Evolutionary conservation across 2,797 vertebrate genomes (phyloP), one percentile per base, ranked within the genome.

Genomic region (Notolabrus celidotus): DNA sequence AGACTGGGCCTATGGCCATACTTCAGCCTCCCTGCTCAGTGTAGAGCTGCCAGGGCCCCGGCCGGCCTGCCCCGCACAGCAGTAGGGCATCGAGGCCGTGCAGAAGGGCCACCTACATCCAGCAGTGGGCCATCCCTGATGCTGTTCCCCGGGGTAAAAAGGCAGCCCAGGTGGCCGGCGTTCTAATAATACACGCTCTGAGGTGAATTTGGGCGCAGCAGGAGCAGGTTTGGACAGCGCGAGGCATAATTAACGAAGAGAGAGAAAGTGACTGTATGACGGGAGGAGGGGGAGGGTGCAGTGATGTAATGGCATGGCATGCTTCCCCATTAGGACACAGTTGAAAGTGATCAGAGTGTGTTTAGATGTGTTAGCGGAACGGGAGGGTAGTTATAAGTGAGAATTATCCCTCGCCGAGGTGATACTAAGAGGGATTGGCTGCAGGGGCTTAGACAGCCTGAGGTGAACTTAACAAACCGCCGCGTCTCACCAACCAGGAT

Each of bases 1-100:
- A 91, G 85, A 87, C 88, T 88, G 91, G 91, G 89, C 89, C 90
- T 63, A 67, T 62, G 76, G 85, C 89, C 89, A 90, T 84, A 42
- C 77, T 77, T 86, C 80, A 80, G 65, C n/a, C 72, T 67, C 45
- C 55, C 68, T 73, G 77, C 74, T 52, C 78, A 64, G 66, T 67
- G 45, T 16, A 43, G 83, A 59, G 67, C 76, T 68, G 79, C 87
- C 79, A 80, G 80, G 67, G 27, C 49, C 68, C 73, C 49, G 43
- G 31, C 63, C 43, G 55, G 62, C 77, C 74, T 77, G 86, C 81
- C 81, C 86, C 77, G 67, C 77, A 77, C 86, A 83, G 82, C 78
- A 71, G 83, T 47, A 46, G 82, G 67, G 69, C 77, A 73, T 80
- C 71, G 43, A 80, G 82, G 82, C 79, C 78, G 43, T 0, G 56